phyloP scores from a whole-genome alignment of 1,140 invertebrate genomes.

The Lanistes nyassanus region DNA sequence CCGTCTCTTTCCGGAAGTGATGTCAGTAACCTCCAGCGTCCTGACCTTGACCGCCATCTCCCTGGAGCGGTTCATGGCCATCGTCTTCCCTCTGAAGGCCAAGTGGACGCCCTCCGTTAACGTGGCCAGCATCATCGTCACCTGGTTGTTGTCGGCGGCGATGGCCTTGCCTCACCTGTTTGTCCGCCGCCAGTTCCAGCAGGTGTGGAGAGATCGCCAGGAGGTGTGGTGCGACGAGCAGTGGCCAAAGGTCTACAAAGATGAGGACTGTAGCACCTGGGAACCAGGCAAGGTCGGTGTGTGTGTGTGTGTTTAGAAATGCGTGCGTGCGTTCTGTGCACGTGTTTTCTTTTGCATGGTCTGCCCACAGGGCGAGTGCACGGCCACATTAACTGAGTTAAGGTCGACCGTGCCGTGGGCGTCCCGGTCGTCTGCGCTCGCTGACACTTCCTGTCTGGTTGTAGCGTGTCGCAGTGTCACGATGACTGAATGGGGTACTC shows the following conservation, averaged over 20 bases:
- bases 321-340: too few relatives aligned
- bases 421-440: too few relatives aligned
- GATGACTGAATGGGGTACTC: too few relatives aligned
- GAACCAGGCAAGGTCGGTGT: conserved; percentile 33
- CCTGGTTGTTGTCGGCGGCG: conserved; percentile 65
- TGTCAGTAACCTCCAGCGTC: conserved; percentile 67
- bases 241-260: conserved; percentile 47
- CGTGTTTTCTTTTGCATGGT: too few relatives aligned
- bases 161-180: conserved; percentile 64
- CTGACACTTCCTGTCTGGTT: too few relatives aligned
- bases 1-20: conserved; percentile 51
- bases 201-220: conserved; percentile 50
- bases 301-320: too few relatives aligned
- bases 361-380: too few relatives aligned
- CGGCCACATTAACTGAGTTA: too few relatives aligned
- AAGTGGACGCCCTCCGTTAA: conserved; percentile 42
- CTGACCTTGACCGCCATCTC: conserved; percentile 69
- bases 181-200: conserved; percentile 43
- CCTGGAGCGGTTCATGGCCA: conserved; percentile 65
- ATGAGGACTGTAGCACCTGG: conserved; percentile 33
- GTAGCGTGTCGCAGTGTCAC: too few relatives aligned
- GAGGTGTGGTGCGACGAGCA: conserved; percentile 58
- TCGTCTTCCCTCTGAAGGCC: conserved; percentile 53
- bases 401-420: too few relatives aligned
- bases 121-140: conserved; percentile 58